Evolutionary conservation across 2,888 invertebrate genomes (phyloP).

Genomic region (Cantharis nigra): DNA sequence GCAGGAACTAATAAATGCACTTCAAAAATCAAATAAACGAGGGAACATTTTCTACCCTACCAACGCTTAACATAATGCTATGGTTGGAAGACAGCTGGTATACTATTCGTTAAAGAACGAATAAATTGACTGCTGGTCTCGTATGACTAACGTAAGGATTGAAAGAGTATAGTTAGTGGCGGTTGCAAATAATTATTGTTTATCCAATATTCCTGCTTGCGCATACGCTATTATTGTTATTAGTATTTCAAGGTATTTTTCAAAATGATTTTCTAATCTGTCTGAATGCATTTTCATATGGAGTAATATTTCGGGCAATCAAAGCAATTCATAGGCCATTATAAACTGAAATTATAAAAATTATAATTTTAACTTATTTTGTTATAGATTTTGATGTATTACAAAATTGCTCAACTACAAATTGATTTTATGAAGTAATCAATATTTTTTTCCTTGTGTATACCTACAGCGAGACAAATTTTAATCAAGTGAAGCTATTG

Average conservation of each 20-base stretch:
- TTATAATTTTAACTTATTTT: too few species aligned
- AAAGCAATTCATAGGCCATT: background rate
- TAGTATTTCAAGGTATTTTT: constrained; percentile 15
- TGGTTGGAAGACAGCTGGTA: constrained; percentile 16
- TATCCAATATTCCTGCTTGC: constrained; percentile 22
- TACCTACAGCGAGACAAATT: background rate
- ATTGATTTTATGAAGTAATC: background rate
- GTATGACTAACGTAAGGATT: constrained; percentile 23
- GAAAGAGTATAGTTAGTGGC: constrained; percentile 18
- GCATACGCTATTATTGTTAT: constrained; percentile 25
- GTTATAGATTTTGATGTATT: background rate
- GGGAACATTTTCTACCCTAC: background rate
- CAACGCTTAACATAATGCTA: background rate
- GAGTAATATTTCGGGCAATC: too few species aligned
- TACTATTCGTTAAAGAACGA: constrained; percentile 18
- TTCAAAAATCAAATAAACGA: background rate
- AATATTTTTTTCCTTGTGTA: background rate
- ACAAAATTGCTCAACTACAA: background rate
- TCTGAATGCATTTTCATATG: too few species aligned
- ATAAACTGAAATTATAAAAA: background rate
- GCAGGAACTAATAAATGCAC: background rate
- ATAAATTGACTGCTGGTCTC: constrained; percentile 21
- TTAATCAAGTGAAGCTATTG: background rate
- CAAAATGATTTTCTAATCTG: background rate
- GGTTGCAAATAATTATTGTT: constrained; percentile 19